Conservation (phyloP, 2,113 vertebrate species). For the Hydrochoerus hydrochaeris region DNA sequence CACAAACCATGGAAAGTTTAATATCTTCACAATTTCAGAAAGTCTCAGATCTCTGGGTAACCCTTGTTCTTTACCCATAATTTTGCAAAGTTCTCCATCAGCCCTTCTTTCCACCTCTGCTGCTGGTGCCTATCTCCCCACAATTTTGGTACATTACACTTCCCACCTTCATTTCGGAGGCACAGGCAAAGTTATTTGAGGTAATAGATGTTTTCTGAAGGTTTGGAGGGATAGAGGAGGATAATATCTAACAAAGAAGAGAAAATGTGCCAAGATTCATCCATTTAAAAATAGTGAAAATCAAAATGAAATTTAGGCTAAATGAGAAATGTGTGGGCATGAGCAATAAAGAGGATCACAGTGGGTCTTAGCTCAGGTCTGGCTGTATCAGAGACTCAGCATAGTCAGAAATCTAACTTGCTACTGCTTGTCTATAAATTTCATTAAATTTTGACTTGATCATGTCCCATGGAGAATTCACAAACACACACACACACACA, state of each 20-base stretch:
- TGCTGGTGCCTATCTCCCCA: background rate
- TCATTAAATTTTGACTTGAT: background rate
- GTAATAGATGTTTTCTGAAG: slow-evolving; percentile 24
- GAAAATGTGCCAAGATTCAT: background rate
- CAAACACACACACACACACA: no score
- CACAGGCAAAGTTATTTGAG: background rate
- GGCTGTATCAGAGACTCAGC: background rate
- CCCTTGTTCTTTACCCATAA: background rate
- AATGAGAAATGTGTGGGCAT: background rate
- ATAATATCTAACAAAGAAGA: background rate
- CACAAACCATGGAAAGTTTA: background rate
- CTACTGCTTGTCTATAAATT: background rate
- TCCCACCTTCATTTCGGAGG: background rate
- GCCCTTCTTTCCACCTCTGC: background rate
- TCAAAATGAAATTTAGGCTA: slow-evolving; percentile 5
- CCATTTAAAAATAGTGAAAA: slow-evolving; percentile 6
- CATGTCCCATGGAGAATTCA: background rate
- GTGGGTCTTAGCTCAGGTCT: background rate
- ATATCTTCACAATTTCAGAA: background rate
- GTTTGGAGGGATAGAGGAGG: background rate
- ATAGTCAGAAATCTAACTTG: background rate
- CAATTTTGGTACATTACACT: background rate
- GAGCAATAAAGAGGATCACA: background rate
- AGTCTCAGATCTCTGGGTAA: background rate
- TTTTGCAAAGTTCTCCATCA: background rate